These are phyloP conservation scores for Hydractinia symbiolongicarpus DNA, from an alignment of 30 jellyfish, hydroid and myxozoan species.

Conservation along the genomic window DNA sequence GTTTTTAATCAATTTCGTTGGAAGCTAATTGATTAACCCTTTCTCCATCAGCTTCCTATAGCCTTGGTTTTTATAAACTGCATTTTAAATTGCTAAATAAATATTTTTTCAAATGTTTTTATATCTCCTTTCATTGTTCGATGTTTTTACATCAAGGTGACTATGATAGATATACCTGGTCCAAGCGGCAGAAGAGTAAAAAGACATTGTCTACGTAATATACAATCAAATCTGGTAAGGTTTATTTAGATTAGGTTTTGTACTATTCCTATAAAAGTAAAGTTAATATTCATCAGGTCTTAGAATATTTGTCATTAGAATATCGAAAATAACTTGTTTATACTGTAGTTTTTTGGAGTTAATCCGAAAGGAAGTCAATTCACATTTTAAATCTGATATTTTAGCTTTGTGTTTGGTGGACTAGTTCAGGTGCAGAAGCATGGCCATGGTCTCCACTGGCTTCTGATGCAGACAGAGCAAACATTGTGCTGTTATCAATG, in stretches of 20 bases:
- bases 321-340: not conserved
- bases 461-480: slow-evolving; percentile 50
- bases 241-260: not conserved
- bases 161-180: slow-evolving; percentile 53
- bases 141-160: slow-evolving; percentile 10
- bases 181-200: slow-evolving; percentile 52
- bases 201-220: slow-evolving; percentile 33
- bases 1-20: too few species aligned
- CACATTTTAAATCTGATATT: not conserved
- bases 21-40: too few species aligned
- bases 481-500: slow-evolving; percentile 48
- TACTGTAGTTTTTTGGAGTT: not conserved
- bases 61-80: too few species aligned
- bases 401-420: slow-evolving; percentile 84
- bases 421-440: slow-evolving; percentile 61
- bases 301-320: too few species aligned
- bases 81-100: too few species aligned
- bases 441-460: slow-evolving; percentile 87
- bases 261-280: not conserved
- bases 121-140: too few species aligned
- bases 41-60: too few species aligned
- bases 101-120: too few species aligned
- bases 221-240: slow-evolving; percentile 62
- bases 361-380: not conserved
- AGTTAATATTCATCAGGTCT: not conserved